A percentile compares a stretch with the other conserved stretches of the same genome.
These are phyloP conservation scores for Lasioglossum pauxillum DNA, from an alignment of 2,888 invertebrate species.

Conservation along the genomic window DNA sequence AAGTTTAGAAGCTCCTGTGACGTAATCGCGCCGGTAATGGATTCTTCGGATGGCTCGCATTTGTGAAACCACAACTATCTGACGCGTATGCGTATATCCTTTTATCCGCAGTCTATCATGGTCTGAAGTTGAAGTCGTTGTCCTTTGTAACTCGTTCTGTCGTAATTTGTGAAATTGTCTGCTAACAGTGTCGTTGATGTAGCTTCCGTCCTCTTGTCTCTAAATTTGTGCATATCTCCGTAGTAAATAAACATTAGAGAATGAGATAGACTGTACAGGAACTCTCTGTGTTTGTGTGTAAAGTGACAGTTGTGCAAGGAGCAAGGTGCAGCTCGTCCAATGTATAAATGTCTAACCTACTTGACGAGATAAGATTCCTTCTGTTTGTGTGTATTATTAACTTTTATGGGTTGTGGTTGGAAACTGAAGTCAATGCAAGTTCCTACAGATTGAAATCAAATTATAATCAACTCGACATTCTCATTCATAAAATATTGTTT, in stretches of 20 bases:
- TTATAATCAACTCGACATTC: neutral
- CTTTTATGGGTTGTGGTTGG: neutral
- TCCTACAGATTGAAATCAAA: neutral
- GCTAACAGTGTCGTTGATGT: neutral
- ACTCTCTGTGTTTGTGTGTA: neutral
- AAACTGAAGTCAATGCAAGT: too few species aligned
- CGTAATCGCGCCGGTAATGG: neutral
- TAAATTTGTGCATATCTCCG: neutral
- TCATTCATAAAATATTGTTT: neutral
- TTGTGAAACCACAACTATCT: neutral
- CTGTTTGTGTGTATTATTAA: neutral
- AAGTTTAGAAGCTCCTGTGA: neutral
- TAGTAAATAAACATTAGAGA: neutral
- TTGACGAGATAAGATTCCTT: neutral
- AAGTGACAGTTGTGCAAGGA: conserved; percentile 4
- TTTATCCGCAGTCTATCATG: neutral
- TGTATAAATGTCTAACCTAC: neutral
- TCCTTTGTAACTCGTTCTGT: neutral
- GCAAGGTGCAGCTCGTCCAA: neutral
- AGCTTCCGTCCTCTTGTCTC: neutral
- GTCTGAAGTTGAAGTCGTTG: neutral
- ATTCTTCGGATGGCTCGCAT: neutral
- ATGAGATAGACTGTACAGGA: neutral
- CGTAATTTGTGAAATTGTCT: neutral
- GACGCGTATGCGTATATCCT: neutral